Evolutionary conservation across 35 echinoderm and acorn worm species (phyloP).

Genomic region (Hemicentrotus pulcherrimus): DNA sequence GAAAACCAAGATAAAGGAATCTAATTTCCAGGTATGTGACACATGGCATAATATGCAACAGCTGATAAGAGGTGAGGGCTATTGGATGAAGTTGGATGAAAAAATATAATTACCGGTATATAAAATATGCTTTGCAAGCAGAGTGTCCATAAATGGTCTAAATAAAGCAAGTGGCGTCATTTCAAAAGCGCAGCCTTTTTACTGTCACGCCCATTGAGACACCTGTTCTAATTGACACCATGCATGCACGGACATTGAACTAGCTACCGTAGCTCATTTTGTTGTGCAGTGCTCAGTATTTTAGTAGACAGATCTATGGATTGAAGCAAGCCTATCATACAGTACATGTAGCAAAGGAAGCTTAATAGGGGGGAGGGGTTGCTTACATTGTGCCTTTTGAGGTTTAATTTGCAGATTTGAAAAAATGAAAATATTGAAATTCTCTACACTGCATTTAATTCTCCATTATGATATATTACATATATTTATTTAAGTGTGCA

Average conservation of each 20-base stretch:
- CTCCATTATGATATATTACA: too few relatives aligned
- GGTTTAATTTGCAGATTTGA: too few relatives aligned
- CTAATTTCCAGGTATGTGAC: neutral
- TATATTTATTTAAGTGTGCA: too few relatives aligned
- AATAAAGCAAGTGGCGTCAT: neutral
- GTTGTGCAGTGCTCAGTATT: too few relatives aligned
- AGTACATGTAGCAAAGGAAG: too few relatives aligned
- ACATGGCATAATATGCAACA: neutral
- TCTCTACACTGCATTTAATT: too few relatives aligned
- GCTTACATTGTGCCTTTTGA: too few relatives aligned
- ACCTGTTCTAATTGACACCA: conserved; percentile 1
- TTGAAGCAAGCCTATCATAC: too few relatives aligned
- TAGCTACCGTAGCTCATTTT: neutral
- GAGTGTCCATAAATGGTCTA: neutral
- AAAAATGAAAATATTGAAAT: too few relatives aligned
- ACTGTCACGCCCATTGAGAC: neutral
- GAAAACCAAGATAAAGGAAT: neutral
- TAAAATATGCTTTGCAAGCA: neutral
- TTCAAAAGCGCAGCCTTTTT: neutral
- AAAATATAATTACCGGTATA: neutral
- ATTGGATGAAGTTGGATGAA: neutral
- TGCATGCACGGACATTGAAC: neutral
- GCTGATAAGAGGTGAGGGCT: neutral
- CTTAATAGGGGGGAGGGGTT: too few relatives aligned
- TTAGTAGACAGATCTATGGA: too few relatives aligned